Percentiles rank a stretch among this genome's conserved stretches.
Evolutionary conservation across 1,140 invertebrate species (phyloP).

Genomic region (Zeugodacus cucurbitae): DNA sequence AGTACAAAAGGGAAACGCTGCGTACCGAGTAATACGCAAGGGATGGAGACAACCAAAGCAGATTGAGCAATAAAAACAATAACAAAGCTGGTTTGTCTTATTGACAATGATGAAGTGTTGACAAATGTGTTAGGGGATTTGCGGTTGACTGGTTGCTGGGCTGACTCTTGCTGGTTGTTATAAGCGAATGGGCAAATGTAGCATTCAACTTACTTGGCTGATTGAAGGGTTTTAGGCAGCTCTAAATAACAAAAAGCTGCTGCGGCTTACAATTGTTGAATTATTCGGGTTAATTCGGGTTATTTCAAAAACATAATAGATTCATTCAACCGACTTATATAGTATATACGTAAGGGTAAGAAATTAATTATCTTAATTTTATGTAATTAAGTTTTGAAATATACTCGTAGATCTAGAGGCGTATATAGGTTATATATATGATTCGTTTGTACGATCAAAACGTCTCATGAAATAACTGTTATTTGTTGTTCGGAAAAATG

Average conservation of each 20-base stretch:
- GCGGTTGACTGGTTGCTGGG: conserved; percentile 53
- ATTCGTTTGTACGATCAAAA: too few species aligned
- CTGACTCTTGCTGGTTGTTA: background rate
- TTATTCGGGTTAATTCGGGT: background rate
- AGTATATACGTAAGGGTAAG: too few species aligned
- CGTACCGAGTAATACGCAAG: background rate
- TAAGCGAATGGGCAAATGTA: background rate
- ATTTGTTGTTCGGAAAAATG: too few species aligned
- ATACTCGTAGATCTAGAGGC: too few species aligned
- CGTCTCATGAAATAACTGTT: too few species aligned
- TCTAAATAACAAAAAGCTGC: too few species aligned
- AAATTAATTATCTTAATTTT: too few species aligned
- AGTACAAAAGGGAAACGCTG: background rate
- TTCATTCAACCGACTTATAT: background rate
- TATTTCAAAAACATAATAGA: background rate
- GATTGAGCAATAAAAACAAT: conserved; percentile 26
- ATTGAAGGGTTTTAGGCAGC: background rate
- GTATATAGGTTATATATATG: too few species aligned
- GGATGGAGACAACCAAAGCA: background rate
- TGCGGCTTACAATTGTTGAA: background rate
- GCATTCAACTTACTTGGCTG: background rate
- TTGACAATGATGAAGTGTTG: conserved; percentile 64
- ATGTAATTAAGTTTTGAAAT: too few species aligned
- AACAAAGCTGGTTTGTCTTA: conserved; percentile 8
- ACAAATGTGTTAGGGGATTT: conserved; percentile 65